phyloP scores from a whole-genome alignment of 2,113 vertebrate species.

The Dascyllus trimaculatus region DNA sequence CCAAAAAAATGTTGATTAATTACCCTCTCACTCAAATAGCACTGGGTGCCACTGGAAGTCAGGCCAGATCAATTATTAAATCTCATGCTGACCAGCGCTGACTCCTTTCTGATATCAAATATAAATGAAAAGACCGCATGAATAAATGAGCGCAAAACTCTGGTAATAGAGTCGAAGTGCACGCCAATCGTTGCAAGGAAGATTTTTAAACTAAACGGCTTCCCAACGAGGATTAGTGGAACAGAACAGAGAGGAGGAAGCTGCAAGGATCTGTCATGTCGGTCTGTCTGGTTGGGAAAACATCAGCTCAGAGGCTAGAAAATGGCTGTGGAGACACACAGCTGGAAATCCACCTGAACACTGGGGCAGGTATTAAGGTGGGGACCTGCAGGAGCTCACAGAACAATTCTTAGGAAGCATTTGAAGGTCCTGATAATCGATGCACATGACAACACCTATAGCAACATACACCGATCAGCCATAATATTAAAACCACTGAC shows the following conservation, averaged over 20 bases:
- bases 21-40: slow-evolving; percentile 37
- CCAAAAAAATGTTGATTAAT: slow-evolving; percentile 63
- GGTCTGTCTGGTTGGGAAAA: neutral
- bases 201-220: slow-evolving; percentile 22
- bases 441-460: too few relatives aligned
- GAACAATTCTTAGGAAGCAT: too few relatives aligned
- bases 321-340: neutral
- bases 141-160: slow-evolving; percentile 30
- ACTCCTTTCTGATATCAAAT: slow-evolving; percentile 53
- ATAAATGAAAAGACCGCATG: slow-evolving; percentile 46
- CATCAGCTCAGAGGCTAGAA: neutral
- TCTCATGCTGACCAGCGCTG: slow-evolving; percentile 32
- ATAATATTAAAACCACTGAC: too few relatives aligned
- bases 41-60: slow-evolving; percentile 45
- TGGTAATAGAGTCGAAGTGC: slow-evolving; percentile 40
- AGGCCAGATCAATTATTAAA: slow-evolving; percentile 53
- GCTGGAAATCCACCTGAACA: neutral
- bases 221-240: slow-evolving; percentile 4
- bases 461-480: too few relatives aligned
- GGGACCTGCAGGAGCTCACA: neutral
- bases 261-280: slow-evolving; percentile 12
- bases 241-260: slow-evolving; percentile 5
- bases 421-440: too few relatives aligned
- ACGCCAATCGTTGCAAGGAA: slow-evolving; percentile 26
- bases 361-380: neutral